These are phyloP conservation scores for Crocuta crocuta DNA, from an alignment of 2,113 vertebrate species.

Conservation along the genomic window DNA sequence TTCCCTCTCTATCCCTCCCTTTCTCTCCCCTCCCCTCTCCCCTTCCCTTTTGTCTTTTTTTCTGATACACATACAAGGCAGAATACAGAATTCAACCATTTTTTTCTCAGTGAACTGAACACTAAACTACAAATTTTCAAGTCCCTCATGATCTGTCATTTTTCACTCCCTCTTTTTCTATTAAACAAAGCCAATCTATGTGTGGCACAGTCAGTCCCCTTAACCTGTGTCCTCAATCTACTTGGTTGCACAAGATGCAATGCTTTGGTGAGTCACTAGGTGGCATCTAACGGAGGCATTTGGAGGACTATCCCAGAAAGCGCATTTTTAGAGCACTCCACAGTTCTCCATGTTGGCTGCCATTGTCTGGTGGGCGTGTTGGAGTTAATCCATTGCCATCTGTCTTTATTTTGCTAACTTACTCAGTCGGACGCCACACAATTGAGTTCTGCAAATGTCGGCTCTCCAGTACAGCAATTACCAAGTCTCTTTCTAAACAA, in stretches of 20 bases:
- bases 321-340: neutral
- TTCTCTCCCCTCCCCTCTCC: neutral
- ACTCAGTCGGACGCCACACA: slow-evolving; percentile 80
- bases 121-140: neutral
- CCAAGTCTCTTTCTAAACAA: slow-evolving; percentile 65
- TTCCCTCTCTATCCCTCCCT: neutral
- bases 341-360: slow-evolving; percentile 67
- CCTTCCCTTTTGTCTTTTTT: neutral
- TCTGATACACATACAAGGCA: neutral
- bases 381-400: slow-evolving; percentile 81
- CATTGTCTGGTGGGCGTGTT: slow-evolving; percentile 70
- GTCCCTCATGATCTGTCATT: neutral
- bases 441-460: slow-evolving; percentile 76
- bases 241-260: slow-evolving; percentile 28
- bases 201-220: neutral
- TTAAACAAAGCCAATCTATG: neutral
- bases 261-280: slow-evolving; percentile 65
- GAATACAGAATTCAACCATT: neutral
- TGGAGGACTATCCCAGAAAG: neutral
- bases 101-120: slow-evolving; percentile 16
- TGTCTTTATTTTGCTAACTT: slow-evolving; percentile 84
- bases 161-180: neutral
- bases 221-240: slow-evolving; percentile 28
- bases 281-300: slow-evolving; percentile 58
- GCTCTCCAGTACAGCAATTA: slow-evolving; percentile 69